Percentiles rank a stretch among this genome's conserved stretches.
phyloP scores from a whole-genome alignment of 2,113 vertebrate genomes.

The Aptenodytes patagonicus region DNA sequence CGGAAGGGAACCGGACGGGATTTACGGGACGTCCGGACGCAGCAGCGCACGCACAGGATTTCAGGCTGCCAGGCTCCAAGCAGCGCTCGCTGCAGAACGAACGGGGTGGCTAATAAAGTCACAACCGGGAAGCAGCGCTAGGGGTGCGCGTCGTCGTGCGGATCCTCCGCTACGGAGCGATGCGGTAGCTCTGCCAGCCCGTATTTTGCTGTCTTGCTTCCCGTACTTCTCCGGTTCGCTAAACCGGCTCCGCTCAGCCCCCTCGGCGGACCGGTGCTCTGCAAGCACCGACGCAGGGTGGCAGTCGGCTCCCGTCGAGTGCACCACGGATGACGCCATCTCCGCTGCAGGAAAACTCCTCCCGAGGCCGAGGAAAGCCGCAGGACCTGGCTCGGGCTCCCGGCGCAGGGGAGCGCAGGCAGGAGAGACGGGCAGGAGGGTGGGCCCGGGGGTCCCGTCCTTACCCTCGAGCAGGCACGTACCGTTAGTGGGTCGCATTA shows the following conservation, averaged over 20 bases:
- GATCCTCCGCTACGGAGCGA: neutral
- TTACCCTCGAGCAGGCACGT: accelerated
- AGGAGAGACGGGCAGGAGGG: neutral
- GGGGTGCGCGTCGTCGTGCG: accelerated
- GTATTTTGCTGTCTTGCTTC: neutral
- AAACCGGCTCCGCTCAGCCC: neutral
- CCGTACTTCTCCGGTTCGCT: neutral
- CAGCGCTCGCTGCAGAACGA: neutral
- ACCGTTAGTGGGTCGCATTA: neutral
- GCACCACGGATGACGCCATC: neutral
- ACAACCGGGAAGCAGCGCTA: accelerated
- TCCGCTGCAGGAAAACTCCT: neutral
- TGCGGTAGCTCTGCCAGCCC: neutral
- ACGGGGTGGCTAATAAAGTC: neutral
- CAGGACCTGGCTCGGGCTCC: neutral
- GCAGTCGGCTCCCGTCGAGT: neutral
- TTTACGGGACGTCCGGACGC: accelerated
- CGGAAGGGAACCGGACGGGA: neutral
- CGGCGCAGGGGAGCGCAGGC: neutral
- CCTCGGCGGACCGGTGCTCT: neutral
- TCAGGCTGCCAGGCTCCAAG: neutral
- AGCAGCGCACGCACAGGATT: neutral
- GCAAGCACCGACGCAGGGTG: neutral
- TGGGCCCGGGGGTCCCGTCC: neutral
- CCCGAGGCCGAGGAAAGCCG: neutral